A percentile compares a stretch with the other conserved stretches of the same genome.
phyloP scores from a whole-genome alignment of 2,113 vertebrate genomes.

The Lampris incognitus region DNA sequence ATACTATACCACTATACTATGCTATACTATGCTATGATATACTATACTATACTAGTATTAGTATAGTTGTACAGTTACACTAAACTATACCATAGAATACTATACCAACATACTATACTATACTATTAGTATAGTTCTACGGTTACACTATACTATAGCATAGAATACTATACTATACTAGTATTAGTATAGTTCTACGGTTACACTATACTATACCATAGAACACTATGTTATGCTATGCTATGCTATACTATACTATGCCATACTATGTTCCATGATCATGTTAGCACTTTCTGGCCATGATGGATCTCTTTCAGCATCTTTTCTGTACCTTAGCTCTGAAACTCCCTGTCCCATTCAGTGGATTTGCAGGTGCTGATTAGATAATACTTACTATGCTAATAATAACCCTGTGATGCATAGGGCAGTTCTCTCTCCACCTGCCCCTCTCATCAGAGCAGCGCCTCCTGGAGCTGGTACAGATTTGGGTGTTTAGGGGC shows the following conservation, averaged over 20 bases:
- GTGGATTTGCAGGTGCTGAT: background rate
- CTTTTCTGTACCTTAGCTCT: background rate
- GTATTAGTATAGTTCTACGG: background rate
- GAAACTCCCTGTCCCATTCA: background rate
- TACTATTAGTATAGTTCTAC: background rate
- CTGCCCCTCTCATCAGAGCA: no score
- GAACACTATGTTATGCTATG: background rate
- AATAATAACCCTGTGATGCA: no score
- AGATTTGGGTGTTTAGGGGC: no score
- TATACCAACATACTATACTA: background rate
- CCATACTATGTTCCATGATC: background rate
- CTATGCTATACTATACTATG: background rate
- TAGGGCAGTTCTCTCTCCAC: no score
- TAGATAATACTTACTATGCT: background rate
- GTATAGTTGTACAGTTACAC: background rate
- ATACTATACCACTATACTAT: background rate
- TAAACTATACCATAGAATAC: background rate
- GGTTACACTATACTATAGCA: background rate
- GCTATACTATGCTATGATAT: background rate
- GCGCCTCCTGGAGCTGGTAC: no score
- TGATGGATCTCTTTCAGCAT: background rate
- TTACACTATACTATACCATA: background rate
- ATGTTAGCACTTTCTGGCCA: constrained; percentile 10
- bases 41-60: background rate
- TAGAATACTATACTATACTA: background rate